phyloP scores from a whole-genome alignment of 2,113 vertebrate species.

The Nestor notabilis region DNA sequence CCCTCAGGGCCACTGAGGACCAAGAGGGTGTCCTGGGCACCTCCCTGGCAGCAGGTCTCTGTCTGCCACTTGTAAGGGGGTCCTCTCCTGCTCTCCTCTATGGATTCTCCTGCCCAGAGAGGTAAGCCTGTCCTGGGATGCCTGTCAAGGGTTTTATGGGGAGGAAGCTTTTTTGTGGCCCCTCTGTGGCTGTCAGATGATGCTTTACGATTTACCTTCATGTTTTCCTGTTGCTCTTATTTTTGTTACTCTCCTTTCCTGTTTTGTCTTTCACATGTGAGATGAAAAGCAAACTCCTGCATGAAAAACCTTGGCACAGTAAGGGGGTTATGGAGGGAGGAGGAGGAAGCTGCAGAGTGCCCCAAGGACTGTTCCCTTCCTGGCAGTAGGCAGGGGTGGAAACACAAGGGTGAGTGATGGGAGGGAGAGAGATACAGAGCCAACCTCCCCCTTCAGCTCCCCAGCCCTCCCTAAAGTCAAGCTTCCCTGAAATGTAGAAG shows the following conservation, averaged over 20 bases:
- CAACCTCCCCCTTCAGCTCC: fast-evolving
- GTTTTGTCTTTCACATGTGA: not conserved
- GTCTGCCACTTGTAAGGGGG: fast-evolving
- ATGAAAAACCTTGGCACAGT: fast-evolving
- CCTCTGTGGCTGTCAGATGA: fast-evolving
- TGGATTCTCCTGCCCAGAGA: not conserved
- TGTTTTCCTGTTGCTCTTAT: not conserved
- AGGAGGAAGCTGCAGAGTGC: not conserved
- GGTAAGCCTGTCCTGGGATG: not conserved
- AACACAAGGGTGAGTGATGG: not conserved
- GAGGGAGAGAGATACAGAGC: not conserved
- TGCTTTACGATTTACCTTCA: not conserved
- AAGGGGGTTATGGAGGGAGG: not conserved
- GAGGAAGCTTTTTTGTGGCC: fast-evolving
- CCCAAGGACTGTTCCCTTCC: fast-evolving
- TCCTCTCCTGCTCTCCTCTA: fast-evolving
- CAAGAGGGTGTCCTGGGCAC: not conserved
- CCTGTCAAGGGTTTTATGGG: not conserved
- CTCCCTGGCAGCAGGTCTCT: not conserved
- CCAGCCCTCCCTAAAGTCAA: not conserved
- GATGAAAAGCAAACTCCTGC: not conserved
- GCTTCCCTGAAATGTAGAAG: not conserved
- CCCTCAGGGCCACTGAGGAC: not conserved
- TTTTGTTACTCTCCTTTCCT: not conserved
- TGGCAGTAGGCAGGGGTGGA: not conserved